Evolutionary conservation across 2,888 invertebrate genomes (phyloP).

Genomic region (Stramonita haemastoma): DNA sequence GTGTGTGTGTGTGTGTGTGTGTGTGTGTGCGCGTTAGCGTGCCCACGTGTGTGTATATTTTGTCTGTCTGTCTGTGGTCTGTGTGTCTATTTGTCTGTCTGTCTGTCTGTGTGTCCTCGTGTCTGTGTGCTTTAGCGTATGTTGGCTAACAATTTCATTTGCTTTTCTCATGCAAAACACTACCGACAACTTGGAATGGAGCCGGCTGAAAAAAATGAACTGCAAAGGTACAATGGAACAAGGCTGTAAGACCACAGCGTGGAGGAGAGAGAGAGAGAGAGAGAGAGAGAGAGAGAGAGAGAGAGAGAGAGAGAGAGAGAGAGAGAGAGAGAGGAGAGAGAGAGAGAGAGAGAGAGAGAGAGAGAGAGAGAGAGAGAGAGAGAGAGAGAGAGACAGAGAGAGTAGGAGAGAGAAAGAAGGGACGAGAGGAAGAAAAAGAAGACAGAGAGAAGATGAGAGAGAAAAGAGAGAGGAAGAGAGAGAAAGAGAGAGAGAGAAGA

Average conservation of each 20-base stretch:
- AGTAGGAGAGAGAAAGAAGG: not conserved
- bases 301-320: not conserved
- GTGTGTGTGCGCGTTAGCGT: not conserved
- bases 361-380: conserved; percentile 2
- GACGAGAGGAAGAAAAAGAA: not conserved
- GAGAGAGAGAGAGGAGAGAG: not conserved
- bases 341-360: not conserved
- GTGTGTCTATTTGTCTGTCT: no score
- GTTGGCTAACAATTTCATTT: not conserved
- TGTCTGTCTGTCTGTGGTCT: no score
- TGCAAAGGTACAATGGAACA: not conserved
- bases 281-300: not conserved
- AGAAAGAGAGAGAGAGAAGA: not conserved
- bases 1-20: not conserved
- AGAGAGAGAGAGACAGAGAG: not conserved
- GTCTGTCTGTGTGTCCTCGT: not conserved
- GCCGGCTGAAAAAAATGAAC: not conserved
- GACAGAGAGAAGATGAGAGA: not conserved
- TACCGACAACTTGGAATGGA: not conserved
- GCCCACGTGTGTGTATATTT: no score
- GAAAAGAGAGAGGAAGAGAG: not conserved
- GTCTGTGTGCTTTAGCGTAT: not conserved
- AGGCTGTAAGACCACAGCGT: not conserved
- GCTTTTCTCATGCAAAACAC: not conserved
- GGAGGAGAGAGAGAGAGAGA: not conserved